Base-by-base conservation (phyloP, 2,888 invertebrate species). In the Nymphalis polychloros region DNA sequence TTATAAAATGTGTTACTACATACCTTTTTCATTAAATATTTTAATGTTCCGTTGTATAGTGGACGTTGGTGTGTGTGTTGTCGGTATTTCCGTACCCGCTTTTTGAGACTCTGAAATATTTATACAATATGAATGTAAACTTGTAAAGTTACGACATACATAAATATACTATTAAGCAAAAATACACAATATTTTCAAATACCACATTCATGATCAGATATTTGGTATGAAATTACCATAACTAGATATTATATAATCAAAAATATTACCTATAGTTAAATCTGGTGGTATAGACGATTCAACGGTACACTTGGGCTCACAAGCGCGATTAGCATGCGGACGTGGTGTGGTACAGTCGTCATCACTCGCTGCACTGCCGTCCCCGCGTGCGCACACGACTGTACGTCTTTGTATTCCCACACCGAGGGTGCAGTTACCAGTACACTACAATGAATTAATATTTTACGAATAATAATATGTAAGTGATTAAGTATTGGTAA, bases 341-440 rank as follows among this genome's bases (percentile, higher is more conserved):
- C 90, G 88, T 17, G 82, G 74, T 2, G 85, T 81, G 1, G 81
- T 77, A 62, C 90, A 89, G 71, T 93, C 93, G 2, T 77, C 64
- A 10, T 85, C 86, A 10, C 79, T 79, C 8, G 76, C 74, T 69
- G 86, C 71, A 1, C 74, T 78, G 27, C 76, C 76, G 68, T 79
- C 80, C 6, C 78, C 85, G 67, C 92, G 90, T 1, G 92, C 86
- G 74, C 94, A 93, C 68, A 93, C 91, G 13, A 93, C 89, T 17
- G 92, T 84, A 0, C 94, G 92, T 48, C 88, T 87, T 72, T 94
- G 92, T 1, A 89, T 78, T 0, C 90, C 90, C 48, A 85, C 85
- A 1, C 81, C 84, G 0, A 75, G 53, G 0, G 84, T 75, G 75
- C 93, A 93, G 67, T 88, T 87, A 20, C 89, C 86, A 16, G 76